Evolutionary conservation across 2,797 vertebrate genomes (phyloP).

Genomic region (Myotis myotis): DNA sequence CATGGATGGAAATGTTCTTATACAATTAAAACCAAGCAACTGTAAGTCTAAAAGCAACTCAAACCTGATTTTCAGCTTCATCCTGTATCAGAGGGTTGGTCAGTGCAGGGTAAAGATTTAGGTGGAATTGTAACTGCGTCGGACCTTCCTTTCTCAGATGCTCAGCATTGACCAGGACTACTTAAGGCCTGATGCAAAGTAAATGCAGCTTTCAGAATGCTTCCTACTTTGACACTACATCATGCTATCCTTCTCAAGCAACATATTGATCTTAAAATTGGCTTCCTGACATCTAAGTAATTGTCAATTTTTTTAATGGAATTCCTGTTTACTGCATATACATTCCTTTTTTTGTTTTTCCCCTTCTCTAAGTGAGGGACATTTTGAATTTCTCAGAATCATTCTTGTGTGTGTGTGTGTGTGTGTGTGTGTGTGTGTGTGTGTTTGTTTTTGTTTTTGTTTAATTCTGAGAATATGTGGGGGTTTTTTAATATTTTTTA

Average conservation of each 20-base stretch:
- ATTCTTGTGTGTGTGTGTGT: not conserved
- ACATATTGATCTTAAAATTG: slow-evolving; percentile 85
- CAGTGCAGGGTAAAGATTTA: not conserved
- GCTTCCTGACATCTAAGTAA: slow-evolving; percentile 84
- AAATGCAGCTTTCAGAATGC: slow-evolving; percentile 60
- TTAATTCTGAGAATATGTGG: not conserved
- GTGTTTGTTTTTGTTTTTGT: no score
- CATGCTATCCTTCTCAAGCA: slow-evolving; percentile 74
- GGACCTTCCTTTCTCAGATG: not conserved
- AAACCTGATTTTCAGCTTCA: not conserved
- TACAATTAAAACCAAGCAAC: slow-evolving; percentile 34
- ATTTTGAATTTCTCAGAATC: slow-evolving; percentile 43
- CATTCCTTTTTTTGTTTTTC: not conserved
- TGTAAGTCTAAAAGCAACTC: not conserved
- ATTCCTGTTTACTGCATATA: slow-evolving; percentile 78
- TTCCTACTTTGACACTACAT: slow-evolving; percentile 73
- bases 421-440: not conserved
- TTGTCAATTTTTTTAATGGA: slow-evolving; percentile 84
- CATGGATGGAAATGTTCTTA: not conserved
- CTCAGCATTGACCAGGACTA: slow-evolving; percentile 3
- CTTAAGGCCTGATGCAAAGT: slow-evolving; percentile 45
- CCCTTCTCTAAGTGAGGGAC: slow-evolving; percentile 12
- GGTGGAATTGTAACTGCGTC: not conserved
- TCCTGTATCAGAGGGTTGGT: not conserved
- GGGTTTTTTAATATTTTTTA: not conserved